Conservation (phyloP, 2,797 vertebrate species). For the Nannoperca obscura region DNA sequence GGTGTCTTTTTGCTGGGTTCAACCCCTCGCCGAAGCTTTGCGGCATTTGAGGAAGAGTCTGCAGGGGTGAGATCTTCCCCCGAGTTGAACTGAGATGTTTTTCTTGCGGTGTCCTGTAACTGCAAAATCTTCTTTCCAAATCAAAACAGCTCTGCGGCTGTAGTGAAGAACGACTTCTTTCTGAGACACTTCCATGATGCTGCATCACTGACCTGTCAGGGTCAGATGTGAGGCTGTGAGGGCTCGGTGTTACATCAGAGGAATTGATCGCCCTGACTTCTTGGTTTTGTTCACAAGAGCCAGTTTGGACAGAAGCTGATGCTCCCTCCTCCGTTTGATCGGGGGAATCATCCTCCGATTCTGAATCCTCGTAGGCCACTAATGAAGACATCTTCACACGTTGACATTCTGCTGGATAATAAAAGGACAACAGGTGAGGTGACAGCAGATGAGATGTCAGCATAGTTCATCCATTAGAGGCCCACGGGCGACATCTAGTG, state of each 20-base stretch:
- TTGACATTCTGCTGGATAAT: conserved; percentile 38
- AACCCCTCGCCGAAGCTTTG: conserved; percentile 17
- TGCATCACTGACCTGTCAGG: conserved; percentile 18
- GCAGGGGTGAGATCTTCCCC: not conserved
- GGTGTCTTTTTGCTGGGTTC: conserved; percentile 79
- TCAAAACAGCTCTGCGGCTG: conserved; percentile 26
- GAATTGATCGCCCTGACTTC: not conserved
- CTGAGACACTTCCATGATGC: conserved; percentile 26
- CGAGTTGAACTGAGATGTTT: conserved; percentile 32
- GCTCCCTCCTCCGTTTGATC: conserved; percentile 28
- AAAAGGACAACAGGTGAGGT: conserved; percentile 3
- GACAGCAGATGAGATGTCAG: not conserved
- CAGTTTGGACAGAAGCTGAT: conserved; percentile 25
- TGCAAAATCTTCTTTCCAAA: conserved; percentile 5
- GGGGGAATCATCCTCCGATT: conserved; percentile 85
- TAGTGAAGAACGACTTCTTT: conserved; percentile 22
- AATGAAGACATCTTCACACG: conserved; percentile 86
- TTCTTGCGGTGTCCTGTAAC: not conserved
- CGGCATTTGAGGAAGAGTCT: conserved; percentile 15
- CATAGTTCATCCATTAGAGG: conserved; percentile 23
- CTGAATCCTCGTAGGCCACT: conserved; percentile 95
- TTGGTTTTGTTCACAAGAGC: conserved; percentile 22
- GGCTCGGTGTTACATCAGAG: not conserved
- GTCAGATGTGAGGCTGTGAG: conserved; percentile 12
- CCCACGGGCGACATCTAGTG: conserved; percentile 68